Evolutionary conservation across 2,113 vertebrate genomes (phyloP), one percentile per base, ranked within the genome.

Genomic region (Papio anubis): DNA sequence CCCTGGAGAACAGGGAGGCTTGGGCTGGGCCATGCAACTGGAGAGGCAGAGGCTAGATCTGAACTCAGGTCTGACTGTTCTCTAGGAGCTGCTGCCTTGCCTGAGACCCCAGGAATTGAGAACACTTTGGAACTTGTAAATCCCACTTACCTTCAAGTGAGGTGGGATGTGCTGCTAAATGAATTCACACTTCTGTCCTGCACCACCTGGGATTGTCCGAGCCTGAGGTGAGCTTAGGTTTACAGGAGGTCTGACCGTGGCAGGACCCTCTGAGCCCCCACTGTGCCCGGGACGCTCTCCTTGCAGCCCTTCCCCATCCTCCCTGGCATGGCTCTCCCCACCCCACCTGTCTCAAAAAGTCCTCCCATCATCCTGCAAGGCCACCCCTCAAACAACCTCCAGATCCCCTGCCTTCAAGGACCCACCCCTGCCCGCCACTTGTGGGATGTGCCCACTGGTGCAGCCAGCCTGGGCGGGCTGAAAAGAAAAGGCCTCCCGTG

Each of bases 121-220:
- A 81, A 55, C 52, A 35, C 83, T 78, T 38, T 38, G 32, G 35
- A 10, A 35, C 70, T 35, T n/a, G 1, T 8, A n/a, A 40, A 18
- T 50, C 48, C 45, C 52, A 20, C 52, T 55, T 55, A 14, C 25
- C 92, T 16, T 38, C 70, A 18, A n/a, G 13, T 1, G 30, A 70
- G 7, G 27, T 20, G 18, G 72, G 38, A 23, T 43, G 17, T 13
- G 1, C 32, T 32, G 52, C 76, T 30, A 55, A 64, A 20, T 3
- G 38, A 45, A 57, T 5, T 45, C 4, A 0, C 9, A 48, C n/a
- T 18, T 38, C 84, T 16, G 38, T 11, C 23, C 76, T 55, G 66
- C 27, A 1, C 35, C 32, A 16, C 52, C 38, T 6, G 32, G 21
- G 64, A 13, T 0, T 2, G 8, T 38, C 64, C 0, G 0, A 0